These are phyloP conservation scores for Hirtodrosophila cameraria DNA, from an alignment of 2,888 invertebrate species.

Conservation along the genomic window DNA sequence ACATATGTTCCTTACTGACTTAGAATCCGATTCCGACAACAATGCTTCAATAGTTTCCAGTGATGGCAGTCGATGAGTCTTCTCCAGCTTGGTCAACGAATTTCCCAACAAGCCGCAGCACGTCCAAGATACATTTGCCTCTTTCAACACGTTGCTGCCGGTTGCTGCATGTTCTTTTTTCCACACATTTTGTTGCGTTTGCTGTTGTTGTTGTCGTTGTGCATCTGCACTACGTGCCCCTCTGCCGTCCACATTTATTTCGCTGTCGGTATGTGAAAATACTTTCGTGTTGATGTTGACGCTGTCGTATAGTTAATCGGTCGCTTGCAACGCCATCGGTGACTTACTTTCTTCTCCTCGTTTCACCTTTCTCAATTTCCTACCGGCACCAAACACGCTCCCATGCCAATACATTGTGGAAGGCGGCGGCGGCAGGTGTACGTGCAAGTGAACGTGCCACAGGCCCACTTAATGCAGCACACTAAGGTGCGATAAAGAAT, in stretches of 20 bases:
- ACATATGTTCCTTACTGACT: no score
- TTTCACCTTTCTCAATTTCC: not conserved
- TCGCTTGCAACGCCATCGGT: conserved; percentile 57
- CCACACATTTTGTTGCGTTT: not conserved
- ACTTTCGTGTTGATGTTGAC: conserved; percentile 65
- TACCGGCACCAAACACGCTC: conserved; percentile 1
- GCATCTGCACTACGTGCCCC: not conserved
- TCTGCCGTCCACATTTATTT: conserved; percentile 45
- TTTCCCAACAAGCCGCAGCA: conserved; percentile 55
- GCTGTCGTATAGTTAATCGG: conserved; percentile 73
- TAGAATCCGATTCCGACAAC: conserved; percentile 8
- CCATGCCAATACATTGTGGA: conserved; percentile 19
- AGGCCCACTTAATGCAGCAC: conserved; percentile 72
- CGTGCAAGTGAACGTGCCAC: conserved; percentile 68
- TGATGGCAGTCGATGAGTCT: conserved; percentile 38
- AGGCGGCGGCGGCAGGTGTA: conserved; percentile 42
- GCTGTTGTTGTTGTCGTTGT: not conserved
- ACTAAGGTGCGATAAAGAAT: conserved; percentile 74
- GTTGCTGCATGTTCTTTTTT: conserved; percentile 6
- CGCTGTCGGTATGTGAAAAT: conserved; percentile 67
- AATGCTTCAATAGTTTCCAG: conserved; percentile 20
- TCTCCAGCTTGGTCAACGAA: conserved; percentile 31
- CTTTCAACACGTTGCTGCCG: conserved; percentile 53
- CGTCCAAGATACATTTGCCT: conserved; percentile 75
- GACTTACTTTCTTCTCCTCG: conserved; percentile 34